Evolutionary conservation across 2,113 vertebrate species (phyloP), one percentile per base, ranked within the genome.

Genomic region (Cyanocitta stelleri): DNA sequence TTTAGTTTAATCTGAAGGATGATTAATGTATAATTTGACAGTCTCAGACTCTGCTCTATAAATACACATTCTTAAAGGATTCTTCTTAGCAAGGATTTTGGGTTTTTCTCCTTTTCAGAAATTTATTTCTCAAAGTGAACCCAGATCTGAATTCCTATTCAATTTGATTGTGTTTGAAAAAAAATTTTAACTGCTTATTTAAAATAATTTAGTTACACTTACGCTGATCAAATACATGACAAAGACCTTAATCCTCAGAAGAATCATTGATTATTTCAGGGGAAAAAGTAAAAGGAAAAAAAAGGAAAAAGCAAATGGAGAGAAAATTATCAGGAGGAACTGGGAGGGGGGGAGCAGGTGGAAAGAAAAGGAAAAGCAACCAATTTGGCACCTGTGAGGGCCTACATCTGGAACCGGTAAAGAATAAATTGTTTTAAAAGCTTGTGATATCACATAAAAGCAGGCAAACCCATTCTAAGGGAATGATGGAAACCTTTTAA

Each of bases 341-440:
- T 69, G 10, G 41, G 48, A 66, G 20, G 1, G 22, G 22, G 26
- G 23, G 10, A 89, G 18, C 1, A 14, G 10, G n/a, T 72, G 19
- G 13, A 32, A 64, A 73, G 58, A 76, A 86, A 96, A 76, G 37
- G 9, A 84, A 94, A 88, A 85, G 3, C 49, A 93, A 35, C 30
- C 63, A 66, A 15, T 89, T 88, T 89, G 79, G 63, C 52, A 84
- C 30, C 51, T 95, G 73, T 86, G 71, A 90, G 59, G 68, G 27
- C 55, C 52, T 93, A 13, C 83, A 89, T 76, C 56, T 94, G 74
- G 81, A 85, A 93, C 24, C 68, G 64, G 39, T 94, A 84, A 85
- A 73, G 73, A 95, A 94, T 59, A 94, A 96, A 88, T 91, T 63
- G 48, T 93, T 96, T 96, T 91, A 2, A 85, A 95, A 95, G 63